phyloP scores from a whole-genome alignment of 2,797 vertebrate species.

The Pampus argenteus region DNA sequence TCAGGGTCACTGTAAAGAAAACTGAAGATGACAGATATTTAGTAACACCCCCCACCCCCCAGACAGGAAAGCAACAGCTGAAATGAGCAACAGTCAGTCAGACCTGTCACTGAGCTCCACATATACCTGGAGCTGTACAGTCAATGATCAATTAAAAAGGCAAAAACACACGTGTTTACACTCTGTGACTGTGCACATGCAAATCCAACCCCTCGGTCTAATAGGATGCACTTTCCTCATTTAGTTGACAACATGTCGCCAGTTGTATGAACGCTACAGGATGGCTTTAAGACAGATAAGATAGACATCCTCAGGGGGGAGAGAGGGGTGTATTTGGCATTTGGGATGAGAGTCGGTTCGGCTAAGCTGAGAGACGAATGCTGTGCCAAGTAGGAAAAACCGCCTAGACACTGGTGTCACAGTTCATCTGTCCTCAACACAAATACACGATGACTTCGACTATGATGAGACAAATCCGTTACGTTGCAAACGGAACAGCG shows the following conservation, averaged over 20 bases:
- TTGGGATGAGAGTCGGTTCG: slow-evolving; percentile 68
- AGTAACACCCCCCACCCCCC: neutral
- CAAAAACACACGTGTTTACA: slow-evolving; percentile 46
- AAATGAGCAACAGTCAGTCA: slow-evolving; percentile 18
- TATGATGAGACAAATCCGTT: slow-evolving; percentile 66
- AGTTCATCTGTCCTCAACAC: slow-evolving; percentile 65
- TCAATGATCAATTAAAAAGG: slow-evolving; percentile 33
- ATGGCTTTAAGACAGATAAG: slow-evolving; percentile 51
- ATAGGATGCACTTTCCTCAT: slow-evolving; percentile 32
- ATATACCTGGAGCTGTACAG: slow-evolving; percentile 37
- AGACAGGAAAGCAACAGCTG: slow-evolving; percentile 26
- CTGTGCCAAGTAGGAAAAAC: slow-evolving; percentile 70
- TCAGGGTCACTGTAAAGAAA: slow-evolving; percentile 28
- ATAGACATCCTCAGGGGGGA: slow-evolving; percentile 53
- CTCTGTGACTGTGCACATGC: slow-evolving; percentile 38
- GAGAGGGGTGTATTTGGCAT: slow-evolving; percentile 65
- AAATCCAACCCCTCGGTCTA: slow-evolving; percentile 35
- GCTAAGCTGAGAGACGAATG: slow-evolving; percentile 59
- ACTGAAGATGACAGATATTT: slow-evolving; percentile 3
- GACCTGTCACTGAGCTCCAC: neutral
- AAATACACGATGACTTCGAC: slow-evolving; percentile 58
- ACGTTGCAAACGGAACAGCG: slow-evolving; percentile 44
- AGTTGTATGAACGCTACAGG: slow-evolving; percentile 23
- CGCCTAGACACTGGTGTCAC: slow-evolving; percentile 65
- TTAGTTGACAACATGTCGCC: slow-evolving; percentile 38